A percentile compares a stretch with the other conserved stretches of the same genome.
These are phyloP conservation scores for Columbina picui DNA, from an alignment of 2,113 vertebrate species.

Conservation along the genomic window DNA sequence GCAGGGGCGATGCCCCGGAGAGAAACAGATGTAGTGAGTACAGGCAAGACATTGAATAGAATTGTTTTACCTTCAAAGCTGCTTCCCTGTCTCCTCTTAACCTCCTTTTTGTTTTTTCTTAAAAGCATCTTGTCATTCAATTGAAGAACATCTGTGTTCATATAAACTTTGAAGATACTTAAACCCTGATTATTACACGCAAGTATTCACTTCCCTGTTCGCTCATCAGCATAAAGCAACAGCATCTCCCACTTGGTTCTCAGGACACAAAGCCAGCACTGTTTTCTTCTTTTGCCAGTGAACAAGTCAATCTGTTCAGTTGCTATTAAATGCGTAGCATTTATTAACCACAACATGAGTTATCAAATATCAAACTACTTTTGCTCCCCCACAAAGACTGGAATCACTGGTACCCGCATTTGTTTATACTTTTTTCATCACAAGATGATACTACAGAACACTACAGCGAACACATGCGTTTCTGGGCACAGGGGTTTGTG, in stretches of 20 bases:
- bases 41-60: slow-evolving; percentile 31
- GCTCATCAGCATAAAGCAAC: not conserved
- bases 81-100: slow-evolving; percentile 13
- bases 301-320: not conserved
- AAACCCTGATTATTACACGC: not conserved
- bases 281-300: not conserved
- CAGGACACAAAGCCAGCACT: not conserved
- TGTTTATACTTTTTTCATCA: not conserved
- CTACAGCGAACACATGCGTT: not conserved
- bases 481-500: no score
- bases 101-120: not conserved
- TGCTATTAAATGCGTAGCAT: not conserved
- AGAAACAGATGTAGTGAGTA: not conserved
- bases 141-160: not conserved
- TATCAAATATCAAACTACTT: not conserved
- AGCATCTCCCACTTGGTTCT: not conserved
- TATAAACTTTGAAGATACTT: not conserved
- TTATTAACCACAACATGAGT: not conserved
- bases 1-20: slow-evolving; percentile 47
- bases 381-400: not conserved
- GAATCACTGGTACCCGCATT: not conserved
- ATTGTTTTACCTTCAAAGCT: slow-evolving; percentile 44
- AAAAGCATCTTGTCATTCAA: not conserved
- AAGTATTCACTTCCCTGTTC: not conserved
- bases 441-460: not conserved